phyloP scores from a whole-genome alignment of 1,140 invertebrate species.

The Cheumatopsyche charites region DNA sequence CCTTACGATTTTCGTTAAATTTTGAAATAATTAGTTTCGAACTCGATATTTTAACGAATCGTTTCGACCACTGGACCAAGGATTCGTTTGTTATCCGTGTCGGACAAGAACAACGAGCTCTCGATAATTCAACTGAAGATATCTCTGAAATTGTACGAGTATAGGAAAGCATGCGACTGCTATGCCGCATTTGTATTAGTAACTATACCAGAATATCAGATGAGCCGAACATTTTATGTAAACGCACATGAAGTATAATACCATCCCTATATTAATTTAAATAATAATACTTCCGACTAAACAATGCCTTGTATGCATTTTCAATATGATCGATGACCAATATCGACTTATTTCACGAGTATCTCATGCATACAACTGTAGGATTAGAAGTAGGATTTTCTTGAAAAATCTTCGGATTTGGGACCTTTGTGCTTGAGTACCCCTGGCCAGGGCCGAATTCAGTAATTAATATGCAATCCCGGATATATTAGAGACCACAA shows the following conservation, averaged over 20 bases:
- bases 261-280: too few species aligned
- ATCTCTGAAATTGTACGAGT: slow-evolving; percentile 25
- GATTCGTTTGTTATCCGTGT: background rate
- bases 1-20: too few species aligned
- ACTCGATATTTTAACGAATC: background rate
- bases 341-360: too few species aligned
- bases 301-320: too few species aligned
- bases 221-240: background rate
- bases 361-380: too few species aligned
- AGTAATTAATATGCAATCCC: slow-evolving; percentile 37
- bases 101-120: slow-evolving; percentile 23
- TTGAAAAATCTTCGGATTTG: too few species aligned
- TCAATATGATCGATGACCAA: too few species aligned
- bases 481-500: slow-evolving; percentile 28
- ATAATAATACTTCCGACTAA: too few species aligned
- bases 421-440: background rate
- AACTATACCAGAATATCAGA: background rate
- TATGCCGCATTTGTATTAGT: background rate
- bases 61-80: background rate
- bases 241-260: too few species aligned
- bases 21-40: background rate
- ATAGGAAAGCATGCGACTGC: background rate
- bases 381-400: too few species aligned
- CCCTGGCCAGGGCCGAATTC: slow-evolving; percentile 1
- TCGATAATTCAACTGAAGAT: slow-evolving; percentile 32